Percentiles rank a stretch among this genome's conserved stretches.
These are phyloP conservation scores for Amphiura filiformis DNA, from an alignment of 35 echinoderm and acorn worm genomes.

Conservation along the genomic window DNA sequence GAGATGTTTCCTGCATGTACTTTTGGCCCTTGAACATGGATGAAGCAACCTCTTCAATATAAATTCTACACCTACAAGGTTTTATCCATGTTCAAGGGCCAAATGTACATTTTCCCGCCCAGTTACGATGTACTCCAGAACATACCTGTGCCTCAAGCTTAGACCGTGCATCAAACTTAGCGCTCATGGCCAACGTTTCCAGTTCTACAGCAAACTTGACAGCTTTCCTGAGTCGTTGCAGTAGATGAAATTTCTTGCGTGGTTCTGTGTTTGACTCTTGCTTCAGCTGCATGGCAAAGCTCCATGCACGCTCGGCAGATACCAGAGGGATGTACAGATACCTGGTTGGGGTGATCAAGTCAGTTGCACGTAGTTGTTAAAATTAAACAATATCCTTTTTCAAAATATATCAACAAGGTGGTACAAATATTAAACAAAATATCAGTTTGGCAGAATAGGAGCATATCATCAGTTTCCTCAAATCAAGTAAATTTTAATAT, in stretches of 20 bases:
- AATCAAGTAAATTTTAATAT: no score
- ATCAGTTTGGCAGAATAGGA: no score
- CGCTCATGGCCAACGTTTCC: slow-evolving; percentile 68
- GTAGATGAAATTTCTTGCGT: slow-evolving; percentile 77
- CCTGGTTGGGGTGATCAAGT: no score
- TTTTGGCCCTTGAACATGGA: no score
- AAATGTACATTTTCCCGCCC: no score
- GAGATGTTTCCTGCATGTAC: no score
- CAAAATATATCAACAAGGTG: not conserved
- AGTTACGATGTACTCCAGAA: no score
- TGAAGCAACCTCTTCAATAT: no score
- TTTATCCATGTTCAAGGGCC: no score
- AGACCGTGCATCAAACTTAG: slow-evolving; percentile 94
- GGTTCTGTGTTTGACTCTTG: slow-evolving; percentile 90
- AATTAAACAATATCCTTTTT: not conserved
- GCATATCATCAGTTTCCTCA: no score
- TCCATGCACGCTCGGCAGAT: slow-evolving; percentile 89
- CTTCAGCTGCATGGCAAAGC: slow-evolving; percentile 97
- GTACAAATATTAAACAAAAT: not conserved
- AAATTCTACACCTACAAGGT: no score
- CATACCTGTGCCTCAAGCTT: slow-evolving; percentile 96
- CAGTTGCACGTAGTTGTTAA: not conserved
- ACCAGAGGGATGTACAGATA: slow-evolving; percentile 89
- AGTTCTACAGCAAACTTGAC: slow-evolving; percentile 89
- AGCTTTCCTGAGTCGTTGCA: slow-evolving; percentile 76